Percentiles rank a stretch among this genome's conserved stretches.
Conservation (phyloP, 1,140 invertebrate species). For the Bombus waltoni region DNA sequence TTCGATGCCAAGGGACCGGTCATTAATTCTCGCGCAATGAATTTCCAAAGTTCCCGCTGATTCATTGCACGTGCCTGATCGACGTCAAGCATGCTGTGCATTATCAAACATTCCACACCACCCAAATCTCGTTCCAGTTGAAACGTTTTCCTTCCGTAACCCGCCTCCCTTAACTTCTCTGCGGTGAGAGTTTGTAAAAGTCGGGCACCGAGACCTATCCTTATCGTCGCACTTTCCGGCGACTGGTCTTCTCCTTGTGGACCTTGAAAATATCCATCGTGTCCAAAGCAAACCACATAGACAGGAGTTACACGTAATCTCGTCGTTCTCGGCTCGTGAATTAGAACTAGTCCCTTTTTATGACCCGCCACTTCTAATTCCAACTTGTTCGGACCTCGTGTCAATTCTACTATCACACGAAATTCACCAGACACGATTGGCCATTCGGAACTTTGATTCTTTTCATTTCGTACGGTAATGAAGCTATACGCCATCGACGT, state of each 20-base stretch:
- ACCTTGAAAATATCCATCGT: slow-evolving; percentile 90
- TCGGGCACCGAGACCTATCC: slow-evolving; percentile 90
- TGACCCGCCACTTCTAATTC: slow-evolving; percentile 76
- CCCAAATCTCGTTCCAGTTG: slow-evolving; percentile 87
- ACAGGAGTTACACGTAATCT: slow-evolving; percentile 85
- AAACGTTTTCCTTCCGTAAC: slow-evolving; percentile 92
- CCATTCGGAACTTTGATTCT: slow-evolving; percentile 74
- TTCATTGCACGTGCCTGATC: slow-evolving; percentile 88
- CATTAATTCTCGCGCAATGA: slow-evolving; percentile 92
- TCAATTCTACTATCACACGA: slow-evolving; percentile 75
- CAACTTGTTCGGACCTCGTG: slow-evolving; percentile 75
- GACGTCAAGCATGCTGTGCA: slow-evolving; percentile 88
- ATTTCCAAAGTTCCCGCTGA: slow-evolving; percentile 92
- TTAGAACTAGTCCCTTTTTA: slow-evolving; percentile 71
- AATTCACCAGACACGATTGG: slow-evolving; percentile 80
- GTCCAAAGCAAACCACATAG: slow-evolving; percentile 89
- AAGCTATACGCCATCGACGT: slow-evolving; percentile 70
- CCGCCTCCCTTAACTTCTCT: slow-evolving; percentile 93
- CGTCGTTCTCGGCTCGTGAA: slow-evolving; percentile 77
- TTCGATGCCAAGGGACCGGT: slow-evolving; percentile 85
- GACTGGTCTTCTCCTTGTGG: slow-evolving; percentile 87
- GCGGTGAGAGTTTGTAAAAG: slow-evolving; percentile 94
- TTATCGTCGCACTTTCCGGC: slow-evolving; percentile 88
- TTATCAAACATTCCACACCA: slow-evolving; percentile 86
- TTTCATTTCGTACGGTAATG: slow-evolving; percentile 74